Evolutionary conservation across 2,888 invertebrate species (phyloP).

Genomic region (Chymomyza amoena): DNA sequence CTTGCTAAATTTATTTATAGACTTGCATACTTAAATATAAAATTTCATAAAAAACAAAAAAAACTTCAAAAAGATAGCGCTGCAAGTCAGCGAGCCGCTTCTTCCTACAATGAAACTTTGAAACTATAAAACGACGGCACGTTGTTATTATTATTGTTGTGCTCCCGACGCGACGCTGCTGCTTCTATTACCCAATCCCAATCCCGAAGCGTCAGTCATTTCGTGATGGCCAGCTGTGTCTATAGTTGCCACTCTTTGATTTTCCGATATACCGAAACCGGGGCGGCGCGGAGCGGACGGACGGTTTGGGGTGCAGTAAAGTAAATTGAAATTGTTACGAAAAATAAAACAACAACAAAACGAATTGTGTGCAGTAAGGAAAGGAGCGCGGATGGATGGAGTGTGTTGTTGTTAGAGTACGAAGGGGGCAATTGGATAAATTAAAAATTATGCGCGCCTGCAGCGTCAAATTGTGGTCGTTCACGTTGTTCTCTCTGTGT

Average conservation of each 20-base stretch:
- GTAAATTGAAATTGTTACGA: neutral
- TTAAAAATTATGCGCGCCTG: neutral
- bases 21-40: neutral
- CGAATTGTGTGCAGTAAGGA: neutral
- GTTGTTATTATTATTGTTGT: neutral
- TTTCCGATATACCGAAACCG: neutral
- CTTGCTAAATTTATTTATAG: neutral
- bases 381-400: neutral
- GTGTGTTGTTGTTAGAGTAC: neutral
- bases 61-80: constrained; percentile 50
- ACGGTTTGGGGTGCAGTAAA: neutral
- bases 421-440: neutral
- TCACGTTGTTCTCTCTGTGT: neutral
- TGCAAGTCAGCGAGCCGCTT: constrained; percentile 66
- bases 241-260: neutral
- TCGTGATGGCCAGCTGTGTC: neutral
- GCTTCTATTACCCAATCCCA: constrained; percentile 47
- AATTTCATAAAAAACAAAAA: neutral
- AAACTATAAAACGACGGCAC: neutral
- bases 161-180: constrained; percentile 22
- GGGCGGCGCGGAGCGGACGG: too few species aligned
- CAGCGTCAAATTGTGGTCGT: neutral
- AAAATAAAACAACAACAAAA: neutral
- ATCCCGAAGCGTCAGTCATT: constrained; percentile 14
- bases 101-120: constrained; percentile 57